phyloP scores from a whole-genome alignment of 2,797 vertebrate species.

The Acipenser oxyrinchus region DNA sequence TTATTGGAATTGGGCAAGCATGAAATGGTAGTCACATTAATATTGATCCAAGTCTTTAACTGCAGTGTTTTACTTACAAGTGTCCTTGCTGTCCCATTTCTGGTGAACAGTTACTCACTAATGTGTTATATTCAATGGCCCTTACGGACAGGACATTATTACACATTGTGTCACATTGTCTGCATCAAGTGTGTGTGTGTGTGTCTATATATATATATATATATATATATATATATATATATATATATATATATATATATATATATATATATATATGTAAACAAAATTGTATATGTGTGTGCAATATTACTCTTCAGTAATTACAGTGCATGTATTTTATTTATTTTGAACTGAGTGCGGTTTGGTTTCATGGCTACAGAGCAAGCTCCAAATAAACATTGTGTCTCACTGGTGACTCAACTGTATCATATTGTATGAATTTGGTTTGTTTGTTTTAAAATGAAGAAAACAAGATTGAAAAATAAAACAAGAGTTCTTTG shows the following conservation, averaged over 20 bases:
- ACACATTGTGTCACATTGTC: conserved; percentile 30
- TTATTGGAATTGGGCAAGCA: conserved; percentile 95
- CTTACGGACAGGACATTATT: conserved; percentile 43
- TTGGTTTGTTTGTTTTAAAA: too few species aligned
- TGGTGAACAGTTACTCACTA: conserved; percentile 58
- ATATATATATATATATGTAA: neutral
- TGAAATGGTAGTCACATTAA: conserved; percentile 98
- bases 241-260: neutral
- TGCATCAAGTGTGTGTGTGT: neutral
- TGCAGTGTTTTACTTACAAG: conserved; percentile 74
- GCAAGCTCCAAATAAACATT: too few species aligned
- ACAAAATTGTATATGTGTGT: too few species aligned
- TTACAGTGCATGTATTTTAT: too few species aligned
- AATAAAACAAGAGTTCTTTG: neutral
- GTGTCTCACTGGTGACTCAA: too few species aligned
- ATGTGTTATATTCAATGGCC: conserved; percentile 36
- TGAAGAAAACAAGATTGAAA: too few species aligned
- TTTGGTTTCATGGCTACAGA: too few species aligned
- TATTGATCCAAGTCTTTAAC: conserved; percentile 96
- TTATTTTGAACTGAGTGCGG: too few species aligned
- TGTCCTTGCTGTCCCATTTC: conserved; percentile 84
- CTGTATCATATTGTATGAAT: too few species aligned
- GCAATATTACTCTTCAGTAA: too few species aligned
- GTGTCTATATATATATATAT: neutral
- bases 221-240: too few species aligned